phyloP scores from a whole-genome alignment of 2,797 vertebrate genomes.

The Odontamblyopus rebecca region DNA sequence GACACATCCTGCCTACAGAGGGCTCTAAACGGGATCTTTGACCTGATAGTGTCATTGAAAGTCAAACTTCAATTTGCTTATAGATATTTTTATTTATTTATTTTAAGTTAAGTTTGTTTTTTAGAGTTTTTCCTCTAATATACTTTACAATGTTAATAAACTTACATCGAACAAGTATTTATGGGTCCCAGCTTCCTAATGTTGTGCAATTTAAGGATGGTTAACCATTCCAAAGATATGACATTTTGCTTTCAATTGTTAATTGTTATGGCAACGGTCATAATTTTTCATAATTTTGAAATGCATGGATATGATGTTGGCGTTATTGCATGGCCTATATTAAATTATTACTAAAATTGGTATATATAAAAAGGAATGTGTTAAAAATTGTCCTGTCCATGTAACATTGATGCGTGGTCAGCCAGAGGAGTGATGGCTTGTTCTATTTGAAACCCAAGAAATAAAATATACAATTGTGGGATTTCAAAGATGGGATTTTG shows the following conservation, averaged over 20 bases:
- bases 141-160: not conserved
- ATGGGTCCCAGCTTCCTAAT: no score
- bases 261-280: no score
- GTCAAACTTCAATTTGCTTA: not conserved
- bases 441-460: conserved; percentile 12
- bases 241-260: no score
- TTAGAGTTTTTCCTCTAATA: not conserved
- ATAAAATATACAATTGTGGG: conserved; percentile 12
- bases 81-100: not conserved
- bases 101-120: not conserved
- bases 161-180: not conserved
- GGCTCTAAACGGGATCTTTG: conserved; percentile 23
- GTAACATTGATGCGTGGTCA: not conserved
- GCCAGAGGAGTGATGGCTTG: not conserved
- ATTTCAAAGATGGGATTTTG: conserved; percentile 16
- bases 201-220: no score
- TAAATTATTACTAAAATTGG: not conserved
- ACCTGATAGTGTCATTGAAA: conserved; percentile 27
- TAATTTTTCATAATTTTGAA: no score
- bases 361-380: not conserved
- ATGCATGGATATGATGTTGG: not conserved
- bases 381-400: not conserved
- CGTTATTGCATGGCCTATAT: not conserved
- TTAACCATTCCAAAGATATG: no score
- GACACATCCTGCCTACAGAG: conserved; percentile 43